Percentiles rank a stretch among this genome's conserved stretches.
phyloP scores from a whole-genome alignment of 2,797 vertebrate genomes.

The Notoglanidium macrostoma region DNA sequence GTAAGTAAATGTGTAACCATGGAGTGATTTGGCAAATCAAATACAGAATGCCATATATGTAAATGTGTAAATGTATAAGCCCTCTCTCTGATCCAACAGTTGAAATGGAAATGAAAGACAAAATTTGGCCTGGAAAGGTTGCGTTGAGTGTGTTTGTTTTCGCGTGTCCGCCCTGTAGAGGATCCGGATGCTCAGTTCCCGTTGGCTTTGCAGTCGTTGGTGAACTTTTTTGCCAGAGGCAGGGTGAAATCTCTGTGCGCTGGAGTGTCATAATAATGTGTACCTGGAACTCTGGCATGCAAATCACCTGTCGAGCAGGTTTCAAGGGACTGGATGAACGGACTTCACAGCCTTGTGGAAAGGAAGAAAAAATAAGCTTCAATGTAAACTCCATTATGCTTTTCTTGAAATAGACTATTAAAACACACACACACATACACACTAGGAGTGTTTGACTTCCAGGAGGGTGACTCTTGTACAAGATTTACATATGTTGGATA shows the following conservation, averaged over 20 bases:
- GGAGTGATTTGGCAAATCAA: constrained; percentile 31
- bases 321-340: constrained; percentile 32
- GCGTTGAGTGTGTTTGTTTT: constrained; percentile 58
- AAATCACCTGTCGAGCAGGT: constrained; percentile 64
- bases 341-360: constrained; percentile 10
- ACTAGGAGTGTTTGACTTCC: neutral
- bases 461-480: neutral
- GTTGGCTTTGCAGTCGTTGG: constrained; percentile 44
- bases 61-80: constrained; percentile 33
- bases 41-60: constrained; percentile 18
- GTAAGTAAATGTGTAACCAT: neutral
- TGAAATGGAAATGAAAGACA: constrained; percentile 38
- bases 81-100: constrained; percentile 16
- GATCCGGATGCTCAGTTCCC: constrained; percentile 69
- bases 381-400: neutral
- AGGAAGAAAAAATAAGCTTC: neutral
- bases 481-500: constrained; percentile 25
- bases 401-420: neutral
- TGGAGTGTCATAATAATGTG: constrained; percentile 69
- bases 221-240: constrained; percentile 54
- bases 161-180: constrained; percentile 56
- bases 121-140: constrained; percentile 35
- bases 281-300: constrained; percentile 71
- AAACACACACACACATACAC: neutral
- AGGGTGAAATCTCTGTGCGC: constrained; percentile 67